Evolutionary conservation across 2,888 invertebrate genomes (phyloP), one percentile per base, ranked within the genome.

Genomic region (Cataglyphis altisquamis): DNA sequence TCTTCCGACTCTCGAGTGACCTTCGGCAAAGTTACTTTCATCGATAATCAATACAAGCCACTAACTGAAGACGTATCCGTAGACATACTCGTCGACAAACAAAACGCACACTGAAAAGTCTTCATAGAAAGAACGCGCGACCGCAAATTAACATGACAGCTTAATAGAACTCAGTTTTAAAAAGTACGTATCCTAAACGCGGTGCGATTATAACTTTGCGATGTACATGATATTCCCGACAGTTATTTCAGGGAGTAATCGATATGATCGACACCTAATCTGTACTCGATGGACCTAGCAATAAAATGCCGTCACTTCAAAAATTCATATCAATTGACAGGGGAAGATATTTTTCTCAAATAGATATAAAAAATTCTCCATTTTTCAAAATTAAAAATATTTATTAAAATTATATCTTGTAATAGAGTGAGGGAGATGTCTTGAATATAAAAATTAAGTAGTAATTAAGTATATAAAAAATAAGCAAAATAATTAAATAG

Each of bases 201-300:
- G 91, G 91, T 87, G 92, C 92, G 92, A 92, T 92, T 92, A 91
- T 91, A 91, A 90, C 88, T 91, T 88, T 92, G 91, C 92, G 92
- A 92, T 91, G 92, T 92, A 87, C 88, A 89, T 90, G 88, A 67
- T 64, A 41, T 66, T 57, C 60, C 32, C 78, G 78, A 9, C 52
- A n/a, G 25, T 62, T 70, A 60, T 62, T 36, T 21, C 67, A n/a
- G 15, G 12, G 18, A 10, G 18, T 78, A 60, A 25, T 21, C 57
- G 55, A 78, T 60, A 70, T 21, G 32, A 70, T 18, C 36, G 78
- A 78, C 60, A 70, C 15, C 41, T 68, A 68, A 78, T 68, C 39
- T 21, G 45, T 60, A 21, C 32, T 21, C 12, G 29, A 32, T 32
- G 15, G n/a, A 78, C 5, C 6, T 60, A 62, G 45, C 25, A 25